Percentiles rank a stretch among this genome's conserved stretches.
Conservation (phyloP, 2,797 vertebrate species). For the Sylvia borin region DNA sequence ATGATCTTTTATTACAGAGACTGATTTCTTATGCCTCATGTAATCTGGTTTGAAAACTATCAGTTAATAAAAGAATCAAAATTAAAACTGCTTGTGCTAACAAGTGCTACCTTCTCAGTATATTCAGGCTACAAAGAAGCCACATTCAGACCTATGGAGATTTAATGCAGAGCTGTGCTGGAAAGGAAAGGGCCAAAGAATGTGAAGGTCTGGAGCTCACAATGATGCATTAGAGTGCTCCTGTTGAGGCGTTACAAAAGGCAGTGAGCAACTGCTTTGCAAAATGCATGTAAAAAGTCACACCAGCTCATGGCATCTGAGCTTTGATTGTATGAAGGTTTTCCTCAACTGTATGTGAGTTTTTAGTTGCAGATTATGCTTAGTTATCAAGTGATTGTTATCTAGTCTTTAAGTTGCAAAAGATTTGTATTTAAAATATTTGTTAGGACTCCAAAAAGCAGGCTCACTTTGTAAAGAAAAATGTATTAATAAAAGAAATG, state of each 20-base stretch:
- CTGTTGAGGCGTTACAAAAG: not conserved
- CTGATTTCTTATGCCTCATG: not conserved
- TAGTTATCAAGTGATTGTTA: not conserved
- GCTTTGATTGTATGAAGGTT: not conserved
- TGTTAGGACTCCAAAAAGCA: not conserved
- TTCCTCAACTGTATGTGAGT: not conserved
- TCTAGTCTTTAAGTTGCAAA: not conserved
- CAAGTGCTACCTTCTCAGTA: not conserved
- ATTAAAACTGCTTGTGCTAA: not conserved
- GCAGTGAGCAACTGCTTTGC: not conserved
- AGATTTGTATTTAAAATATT: not conserved
- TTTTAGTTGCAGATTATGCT: not conserved
- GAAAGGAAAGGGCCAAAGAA: not conserved
- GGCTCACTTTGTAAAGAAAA: not conserved
- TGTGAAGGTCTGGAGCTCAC: not conserved
- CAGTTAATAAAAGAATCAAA: not conserved
- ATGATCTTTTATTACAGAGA: not conserved
- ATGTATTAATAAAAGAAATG: not conserved
- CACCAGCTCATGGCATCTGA: not conserved
- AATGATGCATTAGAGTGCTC: not conserved
- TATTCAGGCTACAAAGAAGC: not conserved
- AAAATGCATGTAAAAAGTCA: not conserved
- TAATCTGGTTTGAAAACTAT: not conserved
- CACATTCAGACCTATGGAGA: not conserved
- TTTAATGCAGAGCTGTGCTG: not conserved